These are phyloP conservation scores for Riparia riparia DNA, from an alignment of 2,113 vertebrate species.

Conservation along the genomic window DNA sequence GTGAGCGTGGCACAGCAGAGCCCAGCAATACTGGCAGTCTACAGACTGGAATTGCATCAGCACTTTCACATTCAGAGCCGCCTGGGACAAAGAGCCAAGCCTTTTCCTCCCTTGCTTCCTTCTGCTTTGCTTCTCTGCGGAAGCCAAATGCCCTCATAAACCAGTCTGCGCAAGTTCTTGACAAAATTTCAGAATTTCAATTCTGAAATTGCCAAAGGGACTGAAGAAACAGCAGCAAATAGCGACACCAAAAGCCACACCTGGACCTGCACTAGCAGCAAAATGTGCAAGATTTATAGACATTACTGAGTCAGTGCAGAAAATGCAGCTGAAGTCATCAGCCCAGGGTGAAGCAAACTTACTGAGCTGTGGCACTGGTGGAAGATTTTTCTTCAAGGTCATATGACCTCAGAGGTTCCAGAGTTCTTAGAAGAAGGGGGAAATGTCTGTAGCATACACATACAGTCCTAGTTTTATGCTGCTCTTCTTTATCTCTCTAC, in stretches of 20 bases:
- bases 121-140: not conserved
- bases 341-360: not conserved
- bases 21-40: not conserved
- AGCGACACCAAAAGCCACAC: not conserved
- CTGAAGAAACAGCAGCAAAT: not conserved
- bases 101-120: not conserved
- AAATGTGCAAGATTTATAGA: not conserved
- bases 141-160: not conserved
- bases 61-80: not conserved
- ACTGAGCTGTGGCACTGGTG: not conserved
- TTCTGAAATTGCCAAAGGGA: not conserved
- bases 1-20: not conserved
- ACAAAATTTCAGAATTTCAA: not conserved
- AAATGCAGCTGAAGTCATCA: not conserved
- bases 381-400: slow-evolving; percentile 32
- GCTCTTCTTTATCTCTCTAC: not conserved
- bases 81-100: not conserved
- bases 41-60: not conserved
- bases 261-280: not conserved
- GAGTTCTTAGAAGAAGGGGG: not conserved
- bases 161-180: not conserved
- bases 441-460: not conserved
- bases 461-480: not conserved
- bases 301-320: not conserved
- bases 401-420: not conserved